Percentiles rank a stretch among this genome's conserved stretches.
Evolutionary conservation across 2,888 invertebrate species (phyloP).

Genomic region (Plusia festucae): DNA sequence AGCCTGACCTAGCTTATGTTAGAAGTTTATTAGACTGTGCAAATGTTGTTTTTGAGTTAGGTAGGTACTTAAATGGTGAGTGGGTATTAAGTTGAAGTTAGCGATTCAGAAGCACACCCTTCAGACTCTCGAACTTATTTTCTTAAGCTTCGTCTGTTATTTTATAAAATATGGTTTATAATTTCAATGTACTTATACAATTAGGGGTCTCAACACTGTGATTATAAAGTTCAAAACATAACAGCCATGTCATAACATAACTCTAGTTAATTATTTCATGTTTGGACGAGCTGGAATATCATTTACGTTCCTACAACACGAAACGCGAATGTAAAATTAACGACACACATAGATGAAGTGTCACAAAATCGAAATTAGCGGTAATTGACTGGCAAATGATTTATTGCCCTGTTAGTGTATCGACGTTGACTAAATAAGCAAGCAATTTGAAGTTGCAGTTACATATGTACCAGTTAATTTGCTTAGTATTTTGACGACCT

Average conservation of each 20-base stretch:
- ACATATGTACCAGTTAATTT: slow-evolving; percentile 38
- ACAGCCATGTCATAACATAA: slow-evolving; percentile 5
- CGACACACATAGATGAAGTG: slow-evolving; percentile 24
- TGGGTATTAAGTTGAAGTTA: slow-evolving; percentile 45
- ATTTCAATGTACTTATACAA: slow-evolving; percentile 25
- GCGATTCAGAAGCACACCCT: slow-evolving; percentile 36
- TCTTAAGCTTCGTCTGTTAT: slow-evolving; percentile 53
- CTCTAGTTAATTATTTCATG: slow-evolving; percentile 7
- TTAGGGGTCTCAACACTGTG: slow-evolving; percentile 25
- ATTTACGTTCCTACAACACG: neutral
- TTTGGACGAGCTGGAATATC: slow-evolving; percentile 3
- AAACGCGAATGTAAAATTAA: slow-evolving; percentile 7
- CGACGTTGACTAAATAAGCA: slow-evolving; percentile 59
- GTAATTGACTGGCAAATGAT: slow-evolving; percentile 59
- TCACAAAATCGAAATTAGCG: slow-evolving; percentile 55
- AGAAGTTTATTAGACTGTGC: slow-evolving; percentile 29
- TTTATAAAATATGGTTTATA: slow-evolving; percentile 47
- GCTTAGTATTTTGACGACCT: too few species aligned
- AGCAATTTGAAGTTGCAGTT: slow-evolving; percentile 42
- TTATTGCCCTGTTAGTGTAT: slow-evolving; percentile 55
- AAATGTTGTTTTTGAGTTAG: slow-evolving; percentile 43
- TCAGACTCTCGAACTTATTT: slow-evolving; percentile 52
- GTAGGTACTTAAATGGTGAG: too few species aligned
- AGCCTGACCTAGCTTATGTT: slow-evolving; percentile 17
- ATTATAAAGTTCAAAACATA: neutral